A percentile compares a stretch with the other conserved stretches of the same genome.
phyloP scores from a whole-genome alignment of 2,113 vertebrate genomes.

The Corapipo altera region DNA sequence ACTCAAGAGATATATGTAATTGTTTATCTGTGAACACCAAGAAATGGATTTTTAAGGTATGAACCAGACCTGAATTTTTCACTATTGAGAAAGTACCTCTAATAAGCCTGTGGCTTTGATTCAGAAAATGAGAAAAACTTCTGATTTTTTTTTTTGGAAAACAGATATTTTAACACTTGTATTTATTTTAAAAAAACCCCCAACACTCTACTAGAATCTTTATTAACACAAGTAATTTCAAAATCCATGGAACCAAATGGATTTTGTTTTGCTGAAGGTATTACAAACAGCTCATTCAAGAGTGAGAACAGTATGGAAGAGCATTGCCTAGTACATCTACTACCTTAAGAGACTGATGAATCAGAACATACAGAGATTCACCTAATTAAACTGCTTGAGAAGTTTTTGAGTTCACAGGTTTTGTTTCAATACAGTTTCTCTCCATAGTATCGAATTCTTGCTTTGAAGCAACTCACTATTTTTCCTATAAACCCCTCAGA shows the following conservation, averaged over 20 bases:
- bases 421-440: neutral
- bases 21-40: neutral
- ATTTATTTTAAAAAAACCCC: no score
- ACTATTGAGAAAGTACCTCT: accelerated
- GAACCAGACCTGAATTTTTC: neutral
- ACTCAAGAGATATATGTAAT: neutral
- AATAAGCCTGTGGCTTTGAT: neutral
- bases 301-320: neutral
- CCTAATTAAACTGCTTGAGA: neutral
- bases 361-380: neutral
- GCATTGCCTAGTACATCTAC: neutral
- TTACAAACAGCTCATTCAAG: neutral
- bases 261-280: neutral
- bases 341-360: neutral
- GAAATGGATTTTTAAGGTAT: neutral
- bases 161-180: neutral
- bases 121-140: neutral
- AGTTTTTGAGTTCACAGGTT: neutral
- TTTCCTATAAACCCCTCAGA: neutral
- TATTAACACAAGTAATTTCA: neutral
- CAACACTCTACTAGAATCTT: neutral
- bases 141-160: neutral
- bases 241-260: neutral
- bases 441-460: neutral
- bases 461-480: neutral